Evolutionary conservation across 1,140 invertebrate genomes (phyloP), one percentile per base, ranked within the genome.

Genomic region (Ruditapes philippinarum): DNA sequence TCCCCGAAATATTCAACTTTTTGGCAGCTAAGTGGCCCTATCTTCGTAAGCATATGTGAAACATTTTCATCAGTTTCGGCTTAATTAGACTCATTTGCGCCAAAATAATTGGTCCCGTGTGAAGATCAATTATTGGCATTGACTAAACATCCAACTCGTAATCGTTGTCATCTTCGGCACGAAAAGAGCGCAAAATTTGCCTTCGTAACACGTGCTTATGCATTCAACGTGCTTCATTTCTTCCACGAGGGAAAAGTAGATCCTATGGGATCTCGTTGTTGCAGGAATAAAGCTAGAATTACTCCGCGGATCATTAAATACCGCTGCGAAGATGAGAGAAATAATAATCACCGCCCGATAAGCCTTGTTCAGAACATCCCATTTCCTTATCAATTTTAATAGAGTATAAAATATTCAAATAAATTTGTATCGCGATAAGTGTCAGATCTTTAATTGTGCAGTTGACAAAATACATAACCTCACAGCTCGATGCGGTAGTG

Each of bases 61-160:
- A 49, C 49, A 81, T 81, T 28, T 81, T 81, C 54, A 31, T 38
- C 22, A 28, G 22, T 38, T 62, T 65, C 33, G 14, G 79, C 62
- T 70, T 84, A 84, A 84, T 84, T 84, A 49, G 31, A 54, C 81
- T 49, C 38, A 84, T 70, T 84, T 84, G 81, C 65, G 28, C 25
- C 25, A 38, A 51, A 84, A 70, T 84, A 84, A 84, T 84, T 84
- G 81, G 45, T 70, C 62, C 81, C 65, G 62, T 38, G 81, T 36
- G 81, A 49, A 70, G 62, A 49, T 73, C 45, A 84, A 49, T 84
- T 73, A 84, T 51, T 51, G 62, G 45, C 60, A 73, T 73, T 54
- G 65, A n/a, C 81, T 84, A 84, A 84, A 84, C 65, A 73, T 73
- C 65, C 22, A 73, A 25, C 42, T 9, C 42, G 33, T 70, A 84